Base-by-base conservation (phyloP, 2,888 invertebrate genomes). In the Ptychoptera contaminata region DNA sequence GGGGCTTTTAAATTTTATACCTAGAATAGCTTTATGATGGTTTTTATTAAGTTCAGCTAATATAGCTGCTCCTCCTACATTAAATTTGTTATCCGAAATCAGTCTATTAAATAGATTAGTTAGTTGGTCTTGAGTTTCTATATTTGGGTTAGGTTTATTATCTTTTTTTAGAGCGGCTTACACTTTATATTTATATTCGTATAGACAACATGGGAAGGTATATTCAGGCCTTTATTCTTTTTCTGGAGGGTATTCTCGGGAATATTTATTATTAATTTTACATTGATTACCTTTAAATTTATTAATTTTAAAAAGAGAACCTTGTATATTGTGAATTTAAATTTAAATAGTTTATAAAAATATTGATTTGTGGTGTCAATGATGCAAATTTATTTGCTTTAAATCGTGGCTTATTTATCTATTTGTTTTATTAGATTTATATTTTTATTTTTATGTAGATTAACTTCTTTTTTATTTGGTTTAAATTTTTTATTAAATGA, bases 11-110 rank as follows among this genome's bases (percentile, higher is more conserved):
- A 71, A 67, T 65, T 69, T 72, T 63, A 70, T 72, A 54, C 73
- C 74, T 55, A 66, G 68, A 0, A 62, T 78, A 57, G 61, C 68
- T 53, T 65, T 79, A 53, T 74, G 73, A 30, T 78, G 78, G 67
- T 80, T 82, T 75, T 65, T 79, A 60, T 65, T 79, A 55, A 62
- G 70, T 57, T 67, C 68, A 32, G 67, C 68, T 31, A 79, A 79
- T 74, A 78, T 80, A 58, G 72, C 77, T 0, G 73, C 74, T 41
- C 79, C 80, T 2, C 75, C 77, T 2, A 73, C 76, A 8, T 65
- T 79, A 62, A 79, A 78, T 74, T 73, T 79, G 61, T 59, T 77
- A 50, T 71, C 76, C 0, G 78, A 80, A 63, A 72, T 80, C 73
- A 65, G 70, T 50, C 67, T 79, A 60, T 69, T 79, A 64, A 73